Evolutionary conservation across 2,888 invertebrate genomes (phyloP).

Genomic region (Tiliacea aurago): DNA sequence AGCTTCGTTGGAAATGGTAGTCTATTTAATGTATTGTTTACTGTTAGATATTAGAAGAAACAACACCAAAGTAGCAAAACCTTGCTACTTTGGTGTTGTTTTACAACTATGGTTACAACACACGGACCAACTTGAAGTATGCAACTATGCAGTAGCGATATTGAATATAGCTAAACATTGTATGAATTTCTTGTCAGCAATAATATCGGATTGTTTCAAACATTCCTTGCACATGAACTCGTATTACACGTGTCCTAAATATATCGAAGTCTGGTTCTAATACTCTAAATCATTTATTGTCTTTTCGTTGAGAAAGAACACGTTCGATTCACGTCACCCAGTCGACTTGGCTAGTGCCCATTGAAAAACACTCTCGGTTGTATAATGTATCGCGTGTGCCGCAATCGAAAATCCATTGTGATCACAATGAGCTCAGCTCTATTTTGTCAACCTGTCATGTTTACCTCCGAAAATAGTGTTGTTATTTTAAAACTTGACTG

Average conservation of each 20-base stretch:
- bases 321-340: conserved; percentile 44
- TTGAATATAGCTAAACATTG: conserved; percentile 7
- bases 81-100: neutral
- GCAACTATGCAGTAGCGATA: conserved; percentile 9
- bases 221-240: conserved; percentile 2
- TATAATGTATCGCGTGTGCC: conserved; percentile 63
- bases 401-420: conserved; percentile 70
- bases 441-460: conserved; percentile 64
- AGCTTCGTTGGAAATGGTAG: neutral
- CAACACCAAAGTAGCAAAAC: too few relatives aligned
- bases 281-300: conserved; percentile 20
- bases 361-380: conserved; percentile 67
- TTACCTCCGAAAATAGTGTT: conserved; percentile 54
- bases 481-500: conserved; percentile 40
- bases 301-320: conserved; percentile 39
- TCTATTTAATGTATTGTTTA: conserved; percentile 6
- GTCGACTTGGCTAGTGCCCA: conserved; percentile 66
- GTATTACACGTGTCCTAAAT: conserved; percentile 12
- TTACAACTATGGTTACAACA: conserved; percentile 23
- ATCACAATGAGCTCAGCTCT: conserved; percentile 58
- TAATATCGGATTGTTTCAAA: conserved; percentile 9
- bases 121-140: neutral
- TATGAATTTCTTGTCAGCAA: neutral
- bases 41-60: too few relatives aligned
- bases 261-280: conserved; percentile 3